phyloP scores from a whole-genome alignment of 2,888 invertebrate genomes.

The Phasia obesa region DNA sequence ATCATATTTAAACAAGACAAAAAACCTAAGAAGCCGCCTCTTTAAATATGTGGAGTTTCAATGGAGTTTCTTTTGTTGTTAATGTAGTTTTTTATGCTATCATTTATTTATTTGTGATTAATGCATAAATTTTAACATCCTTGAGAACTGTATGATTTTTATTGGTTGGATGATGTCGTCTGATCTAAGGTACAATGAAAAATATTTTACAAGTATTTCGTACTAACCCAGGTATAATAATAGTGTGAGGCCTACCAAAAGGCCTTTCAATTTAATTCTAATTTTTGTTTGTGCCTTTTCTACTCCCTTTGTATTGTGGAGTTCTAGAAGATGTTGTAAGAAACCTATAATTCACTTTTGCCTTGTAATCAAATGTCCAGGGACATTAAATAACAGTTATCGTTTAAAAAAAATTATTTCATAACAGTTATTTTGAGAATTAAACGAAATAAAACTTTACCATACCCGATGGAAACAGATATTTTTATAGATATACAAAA shows the following conservation, averaged over 20 bases:
- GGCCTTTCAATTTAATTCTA: background rate
- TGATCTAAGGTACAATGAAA: constrained; percentile 70
- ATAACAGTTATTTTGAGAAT: too few relatives aligned
- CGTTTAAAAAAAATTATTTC: too few relatives aligned
- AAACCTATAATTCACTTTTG: too few relatives aligned
- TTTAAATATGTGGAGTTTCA: constrained; percentile 59
- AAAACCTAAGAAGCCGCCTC: constrained; percentile 63
- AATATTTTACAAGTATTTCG: constrained; percentile 48
- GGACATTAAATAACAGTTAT: too few relatives aligned
- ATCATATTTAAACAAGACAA: constrained; percentile 61
- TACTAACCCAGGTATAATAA: background rate
- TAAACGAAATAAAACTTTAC: too few relatives aligned
- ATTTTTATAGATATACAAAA: too few relatives aligned
- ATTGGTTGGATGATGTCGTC: constrained; percentile 69
- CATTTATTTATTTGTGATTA: constrained; percentile 68
- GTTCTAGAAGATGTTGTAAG: too few relatives aligned
- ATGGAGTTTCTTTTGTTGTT: constrained; percentile 32
- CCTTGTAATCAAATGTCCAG: too few relatives aligned
- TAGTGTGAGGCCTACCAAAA: background rate
- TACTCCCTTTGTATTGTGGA: too few relatives aligned
- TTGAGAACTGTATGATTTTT: constrained; percentile 71
- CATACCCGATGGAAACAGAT: too few relatives aligned
- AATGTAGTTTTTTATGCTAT: constrained; percentile 39
- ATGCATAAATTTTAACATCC: constrained; percentile 70
- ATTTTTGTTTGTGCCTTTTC: too few relatives aligned